A percentile compares a stretch with the other conserved stretches of the same genome.
These are phyloP conservation scores for Athalia circularis DNA, from an alignment of 2,888 invertebrate species.

Conservation along the genomic window DNA sequence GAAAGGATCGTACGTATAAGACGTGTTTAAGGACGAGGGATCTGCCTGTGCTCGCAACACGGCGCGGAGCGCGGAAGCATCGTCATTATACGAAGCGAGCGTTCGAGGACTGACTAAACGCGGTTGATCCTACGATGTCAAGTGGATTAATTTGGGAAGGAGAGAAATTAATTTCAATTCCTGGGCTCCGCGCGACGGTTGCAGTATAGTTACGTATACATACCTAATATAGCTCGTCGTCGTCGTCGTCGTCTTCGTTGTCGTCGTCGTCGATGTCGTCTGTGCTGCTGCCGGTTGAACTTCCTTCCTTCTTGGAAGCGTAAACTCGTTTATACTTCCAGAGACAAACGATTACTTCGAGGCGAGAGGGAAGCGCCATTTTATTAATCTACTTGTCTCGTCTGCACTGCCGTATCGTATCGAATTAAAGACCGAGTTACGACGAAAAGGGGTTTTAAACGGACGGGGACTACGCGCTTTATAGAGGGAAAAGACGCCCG, in stretches of 20 bases:
- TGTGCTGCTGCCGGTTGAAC: too few species aligned
- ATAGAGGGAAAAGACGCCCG: conserved; percentile 2
- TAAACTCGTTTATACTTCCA: conserved; percentile 28
- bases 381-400: conserved; percentile 34
- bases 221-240: not conserved
- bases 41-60: too few species aligned
- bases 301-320: not conserved
- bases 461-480: not conserved
- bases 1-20: too few species aligned
- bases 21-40: too few species aligned
- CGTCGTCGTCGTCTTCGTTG: not conserved
- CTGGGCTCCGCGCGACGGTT: not conserved
- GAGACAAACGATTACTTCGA: conserved; percentile 27
- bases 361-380: conserved; percentile 9
- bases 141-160: conserved; percentile 3
- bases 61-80: too few species aligned
- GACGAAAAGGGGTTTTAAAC: conserved; percentile 35
- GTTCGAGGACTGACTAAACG: too few species aligned
- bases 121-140: not conserved
- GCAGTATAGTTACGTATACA: not conserved
- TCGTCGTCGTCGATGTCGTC: not conserved
- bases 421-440: conserved; percentile 29
- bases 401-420: conserved; percentile 17
- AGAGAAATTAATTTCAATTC: conserved; percentile 13
- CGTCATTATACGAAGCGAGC: too few species aligned